Percentiles rank a stretch among this genome's conserved stretches.
phyloP scores from a whole-genome alignment of 2,797 vertebrate species.

The Carcharodon carcharias region DNA sequence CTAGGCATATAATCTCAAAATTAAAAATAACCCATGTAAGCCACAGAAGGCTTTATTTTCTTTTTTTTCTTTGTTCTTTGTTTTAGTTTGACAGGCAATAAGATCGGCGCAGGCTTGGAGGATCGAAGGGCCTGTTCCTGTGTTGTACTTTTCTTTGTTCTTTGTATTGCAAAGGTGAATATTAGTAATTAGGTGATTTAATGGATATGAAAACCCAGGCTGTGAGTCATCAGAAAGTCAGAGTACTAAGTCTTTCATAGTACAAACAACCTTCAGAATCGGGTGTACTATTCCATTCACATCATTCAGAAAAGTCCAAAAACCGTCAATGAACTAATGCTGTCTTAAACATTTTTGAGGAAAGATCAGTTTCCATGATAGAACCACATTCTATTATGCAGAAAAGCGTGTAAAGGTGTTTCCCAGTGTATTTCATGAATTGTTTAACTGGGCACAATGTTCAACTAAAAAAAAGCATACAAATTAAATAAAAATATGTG shows the following conservation, averaged over 20 bases:
- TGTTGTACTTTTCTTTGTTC: too few species aligned
- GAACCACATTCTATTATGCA: not conserved
- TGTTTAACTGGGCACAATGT: not conserved
- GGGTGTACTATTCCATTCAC: slow-evolving; percentile 12
- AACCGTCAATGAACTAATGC: not conserved
- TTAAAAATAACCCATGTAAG: not conserved
- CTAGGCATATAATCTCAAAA: not conserved
- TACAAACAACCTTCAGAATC: not conserved
- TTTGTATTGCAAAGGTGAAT: not conserved
- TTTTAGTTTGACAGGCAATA: too few species aligned
- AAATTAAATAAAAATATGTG: not conserved
- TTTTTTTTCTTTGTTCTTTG: too few species aligned
- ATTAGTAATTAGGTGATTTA: not conserved
- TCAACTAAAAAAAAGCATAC: not conserved
- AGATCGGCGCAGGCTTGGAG: too few species aligned
- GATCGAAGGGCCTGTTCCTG: too few species aligned
- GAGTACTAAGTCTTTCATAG: not conserved
- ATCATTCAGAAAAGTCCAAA: not conserved
- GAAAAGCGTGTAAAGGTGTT: not conserved
- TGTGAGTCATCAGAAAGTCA: not conserved
- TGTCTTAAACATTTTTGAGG: not conserved
- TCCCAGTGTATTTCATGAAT: not conserved
- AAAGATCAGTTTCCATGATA: not conserved
- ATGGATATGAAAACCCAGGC: not conserved
- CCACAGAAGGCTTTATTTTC: not conserved